Evolutionary conservation across 2,888 invertebrate genomes (phyloP).

Genomic region (Dione juno): DNA sequence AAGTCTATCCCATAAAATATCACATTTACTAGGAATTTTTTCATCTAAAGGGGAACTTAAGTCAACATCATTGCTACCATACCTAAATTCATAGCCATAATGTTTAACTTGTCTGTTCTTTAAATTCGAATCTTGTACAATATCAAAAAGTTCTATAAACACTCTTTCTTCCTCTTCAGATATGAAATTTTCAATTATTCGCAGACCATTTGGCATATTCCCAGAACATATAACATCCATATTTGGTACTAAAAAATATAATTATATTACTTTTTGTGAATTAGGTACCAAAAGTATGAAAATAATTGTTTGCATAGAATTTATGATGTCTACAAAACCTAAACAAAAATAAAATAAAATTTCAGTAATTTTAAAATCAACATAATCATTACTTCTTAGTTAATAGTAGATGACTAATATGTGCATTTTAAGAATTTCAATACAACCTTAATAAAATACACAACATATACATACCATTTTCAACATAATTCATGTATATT

Average conservation of each 20-base stretch:
- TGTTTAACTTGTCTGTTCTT: slow-evolving; percentile 95
- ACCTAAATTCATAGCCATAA: slow-evolving; percentile 96
- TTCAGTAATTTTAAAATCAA: too few relatives aligned
- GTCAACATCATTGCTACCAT: slow-evolving; percentile 94
- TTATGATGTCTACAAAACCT: too few relatives aligned
- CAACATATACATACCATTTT: slow-evolving; percentile 33
- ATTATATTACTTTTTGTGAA: neutral
- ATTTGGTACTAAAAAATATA: slow-evolving; percentile 66
- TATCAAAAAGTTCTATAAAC: slow-evolving; percentile 84
- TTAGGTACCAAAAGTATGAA: neutral
- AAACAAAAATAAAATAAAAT: too few relatives aligned
- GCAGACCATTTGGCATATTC: slow-evolving; percentile 86
- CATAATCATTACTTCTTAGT: too few relatives aligned
- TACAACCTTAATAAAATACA: slow-evolving; percentile 63
- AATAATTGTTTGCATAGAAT: neutral
- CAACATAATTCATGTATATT: slow-evolving; percentile 42
- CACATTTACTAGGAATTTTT: slow-evolving; percentile 88
- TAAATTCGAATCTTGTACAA: slow-evolving; percentile 74
- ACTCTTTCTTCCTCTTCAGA: slow-evolving; percentile 85
- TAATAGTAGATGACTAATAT: too few relatives aligned
- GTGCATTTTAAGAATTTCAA: neutral
- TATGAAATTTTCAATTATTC: slow-evolving; percentile 88
- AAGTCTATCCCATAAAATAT: slow-evolving; percentile 85
- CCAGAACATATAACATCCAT: slow-evolving; percentile 63
- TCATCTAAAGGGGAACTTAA: slow-evolving; percentile 85